Base-by-base conservation (phyloP, 2,888 invertebrate species). In the Cecidostiba fungosa region DNA sequence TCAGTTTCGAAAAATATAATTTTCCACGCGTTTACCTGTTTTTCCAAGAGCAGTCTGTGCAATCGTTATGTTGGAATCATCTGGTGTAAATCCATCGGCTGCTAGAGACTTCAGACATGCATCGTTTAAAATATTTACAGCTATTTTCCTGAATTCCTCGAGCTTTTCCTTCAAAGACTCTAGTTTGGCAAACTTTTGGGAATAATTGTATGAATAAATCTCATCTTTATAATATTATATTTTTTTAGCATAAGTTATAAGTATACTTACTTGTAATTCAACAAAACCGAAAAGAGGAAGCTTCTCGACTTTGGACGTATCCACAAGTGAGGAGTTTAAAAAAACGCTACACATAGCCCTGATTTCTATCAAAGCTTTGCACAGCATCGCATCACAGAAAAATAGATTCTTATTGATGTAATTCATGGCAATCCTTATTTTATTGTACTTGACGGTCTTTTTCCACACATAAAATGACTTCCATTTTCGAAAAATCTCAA, bases 391-490 rank as follows among this genome's bases (percentile, higher is more conserved):
- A 89, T 97, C 96, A 12, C 96, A 95, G 87, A 96, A 95, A 90
- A 98, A 97, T 0, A 97, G 94, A 91, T 96, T 96, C 66, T 96
- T 95, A 26, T 95, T 94, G 29, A 98, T 92, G 87, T 94, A 94
- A 83, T 94, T 94, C 86, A 95, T 94, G 0, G 96, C 95, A 29
- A 94, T 93, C 50, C 94, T 94, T 81, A 95, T 95, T 92, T 97
- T 98, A 85, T 95, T 95, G 90, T 95, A 96, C 62, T 95, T 93
- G 43, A 98, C 95, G 23, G 96, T 95, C 92, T 96, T 96, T 84
- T 95, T 94, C 98, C 98, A 98, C 0, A 96, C 95, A 90, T 96
- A 96, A 92, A 97, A 97, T 0, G 96, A 96, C 93, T 98, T 97
- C 97, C 97, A 97, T 86, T 95, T 94, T 19, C 96, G 95, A 90